phyloP scores from a whole-genome alignment of 2,113 vertebrate genomes.

The Verasper variegatus region DNA sequence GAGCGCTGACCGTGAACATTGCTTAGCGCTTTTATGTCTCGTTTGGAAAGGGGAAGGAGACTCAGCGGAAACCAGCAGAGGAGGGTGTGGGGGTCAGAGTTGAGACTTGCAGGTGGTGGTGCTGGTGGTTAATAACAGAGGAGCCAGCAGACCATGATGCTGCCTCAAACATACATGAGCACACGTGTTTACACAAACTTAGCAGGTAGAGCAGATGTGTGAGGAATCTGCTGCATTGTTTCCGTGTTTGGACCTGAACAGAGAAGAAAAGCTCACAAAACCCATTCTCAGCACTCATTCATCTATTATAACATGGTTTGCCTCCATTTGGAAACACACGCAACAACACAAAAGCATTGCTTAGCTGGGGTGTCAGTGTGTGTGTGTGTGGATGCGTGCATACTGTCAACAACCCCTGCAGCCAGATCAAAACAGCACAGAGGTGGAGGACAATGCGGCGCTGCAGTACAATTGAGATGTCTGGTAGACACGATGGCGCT shows the following conservation, averaged over 20 bases:
- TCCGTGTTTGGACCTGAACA: no score
- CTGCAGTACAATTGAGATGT: neutral
- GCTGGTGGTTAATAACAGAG: constrained; percentile 39
- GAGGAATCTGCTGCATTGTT: neutral
- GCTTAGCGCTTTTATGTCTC: constrained; percentile 43
- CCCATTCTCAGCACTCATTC: neutral
- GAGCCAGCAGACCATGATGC: constrained; percentile 32
- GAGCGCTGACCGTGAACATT: neutral
- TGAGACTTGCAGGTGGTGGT: constrained; percentile 58
- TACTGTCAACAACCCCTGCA: constrained; percentile 1
- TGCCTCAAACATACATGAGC: neutral
- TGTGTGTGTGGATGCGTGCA: neutral
- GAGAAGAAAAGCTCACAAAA: neutral
- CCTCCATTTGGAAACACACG: neutral
- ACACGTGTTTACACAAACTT: neutral
- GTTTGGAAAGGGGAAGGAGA: constrained; percentile 40
- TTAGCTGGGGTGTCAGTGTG: neutral
- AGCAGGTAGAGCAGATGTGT: constrained; percentile 5
- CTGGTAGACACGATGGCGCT: neutral
- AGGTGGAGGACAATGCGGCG: neutral
- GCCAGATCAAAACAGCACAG: neutral
- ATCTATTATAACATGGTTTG: neutral
- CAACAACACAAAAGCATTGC: neutral
- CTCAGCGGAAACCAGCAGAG: constrained; percentile 42
- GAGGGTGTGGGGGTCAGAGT: constrained; percentile 55